Base-by-base conservation (phyloP, 2,888 invertebrate species). In the Willowsia nigromaculata region DNA sequence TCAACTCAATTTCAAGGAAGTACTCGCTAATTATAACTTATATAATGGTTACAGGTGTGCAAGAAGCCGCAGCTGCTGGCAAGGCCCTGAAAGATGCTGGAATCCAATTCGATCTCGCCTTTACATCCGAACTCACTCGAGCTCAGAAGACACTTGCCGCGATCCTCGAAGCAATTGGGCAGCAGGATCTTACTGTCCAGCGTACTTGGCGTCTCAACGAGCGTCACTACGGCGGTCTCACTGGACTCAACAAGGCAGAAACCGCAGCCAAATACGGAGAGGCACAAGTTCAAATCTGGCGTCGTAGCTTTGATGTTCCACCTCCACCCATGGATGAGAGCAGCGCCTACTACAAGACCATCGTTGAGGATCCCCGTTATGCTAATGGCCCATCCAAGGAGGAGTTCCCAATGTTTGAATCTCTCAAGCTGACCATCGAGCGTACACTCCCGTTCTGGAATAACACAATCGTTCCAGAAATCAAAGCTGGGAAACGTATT, bases 391-490 rank as follows among this genome's bases (percentile, higher is more conserved):
- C 96, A 91, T 94, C 95, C 0, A 93, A 93, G 83, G 96, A 96
- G 0, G 95, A 97, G 92, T 97, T 98, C 93, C 98, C 98, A 0
- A 96, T 95, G 95, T 96, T 95, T 91, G 98, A 98, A 94, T 97
- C 97, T 25, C 94, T 98, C 85, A 96, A 97, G 93, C 94, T 97
- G 78, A 97, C 97, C 1, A 97, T 97, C 94, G 96, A 96, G 90
- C 95, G 98, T 74, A 97, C 97, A 1, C 94, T 97, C 92, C 98
- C 98, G 0, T 97, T 96, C 93, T 98, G 98, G 96, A 97, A 97
- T 93, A 94, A 97, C 93, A 95, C 96, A 62, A 96, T 99, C 94
- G 95, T 98, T 93, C 96, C 98, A 92, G 95, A 97, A 94, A 95
- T 98, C 91, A 97, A 96, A 40, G 96, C 95, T 92, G 97, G 97